Evolutionary conservation across 2,888 invertebrate genomes (phyloP), one percentile per base, ranked within the genome.

Genomic region (Eupithecia dodoneata): DNA sequence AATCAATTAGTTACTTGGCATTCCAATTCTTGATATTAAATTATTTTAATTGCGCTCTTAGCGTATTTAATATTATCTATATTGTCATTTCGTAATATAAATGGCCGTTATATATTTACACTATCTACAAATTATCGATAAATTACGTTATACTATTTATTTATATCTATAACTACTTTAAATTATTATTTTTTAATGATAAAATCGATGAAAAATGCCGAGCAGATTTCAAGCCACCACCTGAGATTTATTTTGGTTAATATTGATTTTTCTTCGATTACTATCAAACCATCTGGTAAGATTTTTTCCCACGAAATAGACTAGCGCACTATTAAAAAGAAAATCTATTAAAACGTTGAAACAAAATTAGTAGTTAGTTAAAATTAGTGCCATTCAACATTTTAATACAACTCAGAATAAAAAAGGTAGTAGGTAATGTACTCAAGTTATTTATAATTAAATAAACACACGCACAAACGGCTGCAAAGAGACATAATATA

Each of bases 11-110:
- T 70, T 45, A 70, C 72, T 74, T 73, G 67, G 59, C 55, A 73
- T 76, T 67, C 63, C n/a, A 49, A 41, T 66, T 65, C 49, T 71
- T 52, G 41, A 67, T 71, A 77, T n/a, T 55, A 55, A 67, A 72
- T 75, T 79, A 76, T 66, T 75, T 72, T 81, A 78, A 76, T 74
- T 76, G 78, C 76, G 83, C 84, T 84, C 83, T 80, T 78, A 83
- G 84, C 83, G 82, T 77, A 47, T 79, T 77, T 81, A 79, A 81
- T 52, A 76, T 79, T 82, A 80, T 78, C 83, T 83, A 83, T 83
- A 84, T 84, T 83, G 83, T 84, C 82, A 81, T 82, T 81, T 80
- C 79, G 84, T 83, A 82, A 81, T 82, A 77, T 80, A 79, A 77
- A 82, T 82, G 82, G 82, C 82, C 81, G 70, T 78, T 30, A 71